Evolutionary conservation across 2,113 vertebrate genomes (phyloP).

Genomic region (Galeopterus variegatus): DNA sequence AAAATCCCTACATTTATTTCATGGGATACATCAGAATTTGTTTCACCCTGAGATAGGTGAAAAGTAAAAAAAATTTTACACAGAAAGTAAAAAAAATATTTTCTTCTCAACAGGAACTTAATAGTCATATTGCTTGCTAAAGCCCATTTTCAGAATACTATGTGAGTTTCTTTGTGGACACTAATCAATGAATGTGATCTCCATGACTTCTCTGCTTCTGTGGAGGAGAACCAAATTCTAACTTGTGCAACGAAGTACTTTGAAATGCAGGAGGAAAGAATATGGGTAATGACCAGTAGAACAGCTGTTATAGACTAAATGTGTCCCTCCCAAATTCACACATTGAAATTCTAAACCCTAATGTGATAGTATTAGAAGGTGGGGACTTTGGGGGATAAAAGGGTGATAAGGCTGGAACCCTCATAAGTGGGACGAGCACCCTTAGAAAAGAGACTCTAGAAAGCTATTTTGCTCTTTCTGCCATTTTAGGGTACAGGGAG

Average conservation of each 20-base stretch:
- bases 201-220: background rate
- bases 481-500: accelerated
- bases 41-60: constrained; percentile 28
- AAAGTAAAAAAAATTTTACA: no score
- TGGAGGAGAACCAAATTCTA: background rate
- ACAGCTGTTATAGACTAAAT: background rate
- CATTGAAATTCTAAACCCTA: background rate
- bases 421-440: background rate
- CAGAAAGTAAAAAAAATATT: background rate
- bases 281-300: background rate
- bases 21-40: background rate
- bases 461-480: background rate
- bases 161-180: background rate
- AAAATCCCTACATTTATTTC: constrained; percentile 46
- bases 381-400: background rate
- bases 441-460: background rate
- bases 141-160: background rate
- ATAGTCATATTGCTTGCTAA: background rate
- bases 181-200: background rate
- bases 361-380: no score
- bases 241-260: background rate
- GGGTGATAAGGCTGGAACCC: background rate
- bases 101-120: constrained; percentile 14
- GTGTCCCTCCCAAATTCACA: background rate
- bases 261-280: constrained; percentile 3